Conservation (phyloP, 2,113 vertebrate species). For the Eudyptes chrysolophus region DNA sequence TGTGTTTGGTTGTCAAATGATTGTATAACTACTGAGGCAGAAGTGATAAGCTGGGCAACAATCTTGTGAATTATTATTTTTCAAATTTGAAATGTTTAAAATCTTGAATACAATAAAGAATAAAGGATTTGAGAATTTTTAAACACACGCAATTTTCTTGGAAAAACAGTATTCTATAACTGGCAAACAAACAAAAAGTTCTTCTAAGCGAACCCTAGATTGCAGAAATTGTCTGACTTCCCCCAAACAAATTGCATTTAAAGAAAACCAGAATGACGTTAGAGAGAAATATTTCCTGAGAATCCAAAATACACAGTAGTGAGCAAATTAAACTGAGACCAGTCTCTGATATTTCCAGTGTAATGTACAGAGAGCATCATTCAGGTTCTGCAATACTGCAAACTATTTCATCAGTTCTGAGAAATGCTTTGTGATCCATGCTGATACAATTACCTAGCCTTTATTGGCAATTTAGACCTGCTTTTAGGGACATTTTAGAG, state of each 20-base stretch:
- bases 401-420: constrained; percentile 79
- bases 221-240: constrained; percentile 41
- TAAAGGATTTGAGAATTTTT: neutral
- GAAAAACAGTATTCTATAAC: neutral
- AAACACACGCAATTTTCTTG: neutral
- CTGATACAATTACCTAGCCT: constrained; percentile 85
- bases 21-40: constrained; percentile 34
- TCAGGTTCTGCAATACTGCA: constrained; percentile 69
- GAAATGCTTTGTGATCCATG: constrained; percentile 88
- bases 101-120: neutral
- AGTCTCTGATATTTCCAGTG: constrained; percentile 57
- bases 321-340: constrained; percentile 67
- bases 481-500: constrained; percentile 87
- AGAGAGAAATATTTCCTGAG: constrained; percentile 57
- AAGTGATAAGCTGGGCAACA: constrained; percentile 35
- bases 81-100: neutral
- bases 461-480: constrained; percentile 88
- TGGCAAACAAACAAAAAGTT: constrained; percentile 24
- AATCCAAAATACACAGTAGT: constrained; percentile 67
- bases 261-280: constrained; percentile 56
- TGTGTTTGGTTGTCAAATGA: constrained; percentile 77
- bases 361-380: constrained; percentile 50
- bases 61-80: neutral
- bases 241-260: constrained; percentile 69
- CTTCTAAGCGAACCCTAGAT: constrained; percentile 30